Percentiles rank a stretch among this genome's conserved stretches.
phyloP scores from a whole-genome alignment of 2,888 invertebrate species.

The Fabriciana adippe region DNA sequence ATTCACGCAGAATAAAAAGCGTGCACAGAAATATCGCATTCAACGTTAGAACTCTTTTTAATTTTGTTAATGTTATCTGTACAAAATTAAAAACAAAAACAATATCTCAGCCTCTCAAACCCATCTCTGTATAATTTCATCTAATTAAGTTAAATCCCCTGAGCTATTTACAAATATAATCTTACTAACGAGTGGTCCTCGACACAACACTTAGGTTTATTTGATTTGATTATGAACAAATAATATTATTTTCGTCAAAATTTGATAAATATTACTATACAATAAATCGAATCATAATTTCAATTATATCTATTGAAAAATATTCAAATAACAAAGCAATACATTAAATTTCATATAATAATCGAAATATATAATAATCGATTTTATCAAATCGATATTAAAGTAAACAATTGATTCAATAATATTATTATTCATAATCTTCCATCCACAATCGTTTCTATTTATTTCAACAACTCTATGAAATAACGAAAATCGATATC shows the following conservation, averaged over 20 bases:
- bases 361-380: no score
- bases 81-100: no score
- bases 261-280: not conserved
- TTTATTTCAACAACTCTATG: not conserved
- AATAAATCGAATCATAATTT: not conserved
- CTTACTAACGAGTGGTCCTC: constrained; percentile 28
- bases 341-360: not conserved
- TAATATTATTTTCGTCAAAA: constrained; percentile 19
- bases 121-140: not conserved
- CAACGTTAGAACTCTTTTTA: no score
- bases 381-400: no score
- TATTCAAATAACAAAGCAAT: not conserved
- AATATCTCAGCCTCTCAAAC: no score
- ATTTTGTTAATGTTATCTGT: no score
- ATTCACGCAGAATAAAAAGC: no score
- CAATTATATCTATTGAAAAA: not conserved
- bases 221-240: constrained; percentile 18
- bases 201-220: constrained; percentile 16
- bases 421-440: constrained; percentile 17
- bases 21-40: not conserved
- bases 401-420: not conserved
- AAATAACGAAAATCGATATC: constrained; percentile 1
- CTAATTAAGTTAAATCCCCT: constrained; percentile 16
- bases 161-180: constrained; percentile 16
- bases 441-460: not conserved